phyloP scores from a whole-genome alignment of 2,888 invertebrate genomes.

The Leptothorax acervorum region DNA sequence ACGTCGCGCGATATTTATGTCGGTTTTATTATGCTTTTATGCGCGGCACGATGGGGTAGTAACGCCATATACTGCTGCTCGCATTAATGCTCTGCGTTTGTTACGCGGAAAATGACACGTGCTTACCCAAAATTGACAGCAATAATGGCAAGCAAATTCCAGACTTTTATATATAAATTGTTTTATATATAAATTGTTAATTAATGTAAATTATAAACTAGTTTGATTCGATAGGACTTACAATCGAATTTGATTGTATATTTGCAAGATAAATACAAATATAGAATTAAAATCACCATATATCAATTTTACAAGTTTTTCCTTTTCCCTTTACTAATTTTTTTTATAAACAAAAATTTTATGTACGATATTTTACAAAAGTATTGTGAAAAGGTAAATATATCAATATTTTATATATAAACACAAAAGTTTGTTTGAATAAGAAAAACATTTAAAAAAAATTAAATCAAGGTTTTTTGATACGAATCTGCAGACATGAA shows the following conservation, averaged over 20 bases:
- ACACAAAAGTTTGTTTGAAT: background rate
- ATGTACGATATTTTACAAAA: background rate
- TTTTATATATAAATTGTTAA: background rate
- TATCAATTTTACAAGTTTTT: background rate
- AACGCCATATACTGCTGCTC: background rate
- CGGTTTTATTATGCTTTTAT: constrained; percentile 42
- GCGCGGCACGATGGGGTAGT: background rate
- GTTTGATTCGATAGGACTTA: background rate
- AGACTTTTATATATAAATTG: background rate
- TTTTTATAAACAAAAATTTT: background rate
- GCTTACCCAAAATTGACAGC: background rate
- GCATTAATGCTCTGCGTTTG: constrained; percentile 4
- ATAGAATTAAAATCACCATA: background rate
- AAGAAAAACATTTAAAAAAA: background rate
- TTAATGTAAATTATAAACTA: background rate
- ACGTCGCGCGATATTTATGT: constrained; percentile 31
- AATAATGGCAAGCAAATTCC: background rate
- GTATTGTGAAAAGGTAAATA: background rate
- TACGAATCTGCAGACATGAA: background rate
- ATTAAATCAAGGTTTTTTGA: background rate
- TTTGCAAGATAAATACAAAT: background rate
- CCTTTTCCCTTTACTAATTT: background rate
- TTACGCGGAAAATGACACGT: background rate
- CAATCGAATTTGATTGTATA: background rate
- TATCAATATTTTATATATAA: background rate